These are phyloP conservation scores for Teleiodes luculella DNA, from an alignment of 2,888 invertebrate genomes.

Conservation along the genomic window DNA sequence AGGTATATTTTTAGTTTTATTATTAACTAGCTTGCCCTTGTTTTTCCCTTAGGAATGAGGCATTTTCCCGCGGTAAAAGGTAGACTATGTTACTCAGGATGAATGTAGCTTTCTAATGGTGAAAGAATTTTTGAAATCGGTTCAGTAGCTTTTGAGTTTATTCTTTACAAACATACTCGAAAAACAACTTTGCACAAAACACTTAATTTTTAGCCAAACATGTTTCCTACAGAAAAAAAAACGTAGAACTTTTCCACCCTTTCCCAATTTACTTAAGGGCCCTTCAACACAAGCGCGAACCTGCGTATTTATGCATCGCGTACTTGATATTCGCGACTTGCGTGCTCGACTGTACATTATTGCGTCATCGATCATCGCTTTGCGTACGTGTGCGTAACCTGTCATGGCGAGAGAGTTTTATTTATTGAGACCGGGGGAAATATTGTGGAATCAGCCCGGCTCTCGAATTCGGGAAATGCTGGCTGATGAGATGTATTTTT, in stretches of 20 bases:
- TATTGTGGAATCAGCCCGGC: constrained; percentile 12
- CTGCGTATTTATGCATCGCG: constrained; percentile 17
- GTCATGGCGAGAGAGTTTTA: constrained; percentile 5
- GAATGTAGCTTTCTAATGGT: no score
- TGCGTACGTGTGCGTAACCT: constrained; percentile 11
- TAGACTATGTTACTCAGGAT: no score
- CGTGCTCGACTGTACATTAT: constrained; percentile 24
- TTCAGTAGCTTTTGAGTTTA: no score
- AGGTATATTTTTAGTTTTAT: no score
- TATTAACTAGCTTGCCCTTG: no score
- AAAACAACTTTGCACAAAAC: no score
- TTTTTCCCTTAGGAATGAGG: no score
- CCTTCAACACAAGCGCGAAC: constrained; percentile 9
- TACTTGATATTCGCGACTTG: constrained; percentile 15
- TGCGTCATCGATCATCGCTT: constrained; percentile 23
- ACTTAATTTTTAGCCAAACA: no score
- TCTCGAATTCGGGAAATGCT: not conserved
- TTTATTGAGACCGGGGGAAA: constrained; percentile 10
- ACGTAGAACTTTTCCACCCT: not conserved
- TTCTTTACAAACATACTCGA: no score
- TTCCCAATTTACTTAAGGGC: constrained; percentile 1
- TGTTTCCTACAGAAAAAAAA: not conserved
- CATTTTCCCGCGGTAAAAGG: no score
- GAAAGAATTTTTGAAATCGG: no score
- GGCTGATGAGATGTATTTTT: no score